Evolutionary conservation across 2,888 invertebrate genomes (phyloP).

Genomic region (Parasteatoda lunata): DNA sequence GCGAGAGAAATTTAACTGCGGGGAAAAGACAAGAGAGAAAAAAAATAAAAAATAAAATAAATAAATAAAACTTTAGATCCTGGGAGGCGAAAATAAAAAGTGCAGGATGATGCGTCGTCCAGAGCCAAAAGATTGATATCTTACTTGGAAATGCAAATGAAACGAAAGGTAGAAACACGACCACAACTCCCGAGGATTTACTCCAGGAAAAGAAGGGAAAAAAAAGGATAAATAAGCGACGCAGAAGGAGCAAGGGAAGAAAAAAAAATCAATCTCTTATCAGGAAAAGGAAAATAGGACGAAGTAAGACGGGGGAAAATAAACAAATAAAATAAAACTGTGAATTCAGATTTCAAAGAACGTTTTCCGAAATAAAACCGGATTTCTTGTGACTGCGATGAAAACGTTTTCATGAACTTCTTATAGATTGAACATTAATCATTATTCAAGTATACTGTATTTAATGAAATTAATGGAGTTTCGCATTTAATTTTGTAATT

Average conservation of each 20-base stretch:
- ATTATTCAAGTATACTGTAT: too few relatives aligned
- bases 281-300: not conserved
- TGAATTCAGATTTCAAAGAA: slow-evolving; percentile 40
- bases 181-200: slow-evolving; percentile 46
- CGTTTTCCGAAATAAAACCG: slow-evolving; percentile 41
- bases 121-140: slow-evolving; percentile 65
- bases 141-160: slow-evolving; percentile 65
- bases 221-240: slow-evolving; percentile 5
- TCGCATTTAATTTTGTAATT: too few relatives aligned
- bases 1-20: not conserved
- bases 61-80: slow-evolving; percentile 33
- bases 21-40: not conserved
- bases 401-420: too few relatives aligned
- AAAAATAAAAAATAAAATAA: not conserved
- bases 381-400: slow-evolving; percentile 3
- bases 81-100: slow-evolving; percentile 27
- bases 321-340: slow-evolving; percentile 8
- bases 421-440: too few relatives aligned
- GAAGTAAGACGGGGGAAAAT: not conserved
- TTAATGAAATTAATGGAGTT: too few relatives aligned
- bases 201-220: not conserved
- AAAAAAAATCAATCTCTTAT: slow-evolving; percentile 18
- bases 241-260: not conserved
- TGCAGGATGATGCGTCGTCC: slow-evolving; percentile 9
- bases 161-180: slow-evolving; percentile 60